These are phyloP conservation scores for Ancistrus triradiatus DNA, from an alignment of 2,113 vertebrate genomes.

Conservation along the genomic window DNA sequence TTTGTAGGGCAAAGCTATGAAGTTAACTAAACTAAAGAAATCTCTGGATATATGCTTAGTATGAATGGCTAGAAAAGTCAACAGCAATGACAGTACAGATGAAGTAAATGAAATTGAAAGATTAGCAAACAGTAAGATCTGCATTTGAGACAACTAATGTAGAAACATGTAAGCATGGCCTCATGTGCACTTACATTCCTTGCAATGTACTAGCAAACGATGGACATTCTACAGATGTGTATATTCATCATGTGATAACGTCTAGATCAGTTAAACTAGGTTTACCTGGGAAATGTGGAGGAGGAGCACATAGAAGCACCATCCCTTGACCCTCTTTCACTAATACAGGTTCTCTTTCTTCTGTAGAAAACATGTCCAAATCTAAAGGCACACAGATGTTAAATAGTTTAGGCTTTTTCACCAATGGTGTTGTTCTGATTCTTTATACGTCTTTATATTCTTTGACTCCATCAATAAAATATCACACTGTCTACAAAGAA, in stretches of 20 bases:
- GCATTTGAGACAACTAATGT: too few relatives aligned
- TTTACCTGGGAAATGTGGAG: constrained; percentile 88
- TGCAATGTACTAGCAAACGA: too few relatives aligned
- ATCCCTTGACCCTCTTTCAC: constrained; percentile 88
- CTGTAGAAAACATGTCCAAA: constrained; percentile 88
- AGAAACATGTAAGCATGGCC: too few relatives aligned
- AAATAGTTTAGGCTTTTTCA: not conserved
- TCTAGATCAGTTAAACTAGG: not conserved
- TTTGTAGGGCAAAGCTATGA: too few relatives aligned
- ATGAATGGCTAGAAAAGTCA: too few relatives aligned
- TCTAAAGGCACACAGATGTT: constrained; percentile 62
- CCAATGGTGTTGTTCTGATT: not conserved
- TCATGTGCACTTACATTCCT: too few relatives aligned
- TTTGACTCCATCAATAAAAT: not conserved
- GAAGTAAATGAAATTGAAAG: too few relatives aligned
- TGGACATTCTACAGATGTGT: not conserved
- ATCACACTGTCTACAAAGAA: too few relatives aligned
- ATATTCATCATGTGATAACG: not conserved
- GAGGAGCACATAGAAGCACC: constrained; percentile 87
- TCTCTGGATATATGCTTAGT: too few relatives aligned
- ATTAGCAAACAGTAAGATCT: too few relatives aligned
- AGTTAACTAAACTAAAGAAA: too few relatives aligned
- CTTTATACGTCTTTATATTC: not conserved
- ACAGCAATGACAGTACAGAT: too few relatives aligned
- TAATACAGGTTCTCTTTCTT: constrained; percentile 82